These are phyloP conservation scores for Drosophila parabipectinata DNA, from an alignment of 1,140 invertebrate genomes.

Conservation along the genomic window DNA sequence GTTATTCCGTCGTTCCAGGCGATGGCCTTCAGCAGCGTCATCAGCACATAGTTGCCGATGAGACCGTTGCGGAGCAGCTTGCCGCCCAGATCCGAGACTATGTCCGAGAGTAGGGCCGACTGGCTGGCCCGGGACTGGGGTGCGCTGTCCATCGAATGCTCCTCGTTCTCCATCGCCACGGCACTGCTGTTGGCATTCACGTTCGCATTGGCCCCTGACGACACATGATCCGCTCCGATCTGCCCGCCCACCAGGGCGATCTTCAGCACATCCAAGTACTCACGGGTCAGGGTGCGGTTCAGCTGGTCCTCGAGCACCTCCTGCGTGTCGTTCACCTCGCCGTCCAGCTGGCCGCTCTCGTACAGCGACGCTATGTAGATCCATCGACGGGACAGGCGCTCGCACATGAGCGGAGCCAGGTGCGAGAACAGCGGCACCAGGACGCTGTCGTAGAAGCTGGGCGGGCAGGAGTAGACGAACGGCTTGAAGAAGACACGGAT, in stretches of 20 bases:
- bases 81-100: slow-evolving; percentile 90
- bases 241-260: slow-evolving; percentile 86
- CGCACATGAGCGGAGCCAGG: slow-evolving; percentile 91
- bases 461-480: slow-evolving; percentile 93
- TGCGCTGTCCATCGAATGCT: slow-evolving; percentile 87
- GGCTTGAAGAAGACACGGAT: slow-evolving; percentile 93
- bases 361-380: slow-evolving; percentile 90
- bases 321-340: slow-evolving; percentile 92
- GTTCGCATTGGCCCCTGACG: slow-evolving; percentile 53
- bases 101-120: slow-evolving; percentile 86
- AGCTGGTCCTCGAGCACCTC: slow-evolving; percentile 95
- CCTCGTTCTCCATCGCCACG: slow-evolving; percentile 89
- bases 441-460: slow-evolving; percentile 89
- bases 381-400: slow-evolving; percentile 91
- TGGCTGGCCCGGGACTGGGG: slow-evolving; percentile 85
- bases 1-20: slow-evolving; percentile 93
- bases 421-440: slow-evolving; percentile 91
- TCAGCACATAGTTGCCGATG: slow-evolving; percentile 88
- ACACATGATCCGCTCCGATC: slow-evolving; percentile 69
- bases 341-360: slow-evolving; percentile 91
- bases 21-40: slow-evolving; percentile 89
- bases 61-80: slow-evolving; percentile 87
- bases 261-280: slow-evolving; percentile 93
- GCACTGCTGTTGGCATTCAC: slow-evolving; percentile 77
- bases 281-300: slow-evolving; percentile 92